These are phyloP conservation scores for Noctua janthina DNA, from an alignment of 2,888 invertebrate species.

Conservation along the genomic window DNA sequence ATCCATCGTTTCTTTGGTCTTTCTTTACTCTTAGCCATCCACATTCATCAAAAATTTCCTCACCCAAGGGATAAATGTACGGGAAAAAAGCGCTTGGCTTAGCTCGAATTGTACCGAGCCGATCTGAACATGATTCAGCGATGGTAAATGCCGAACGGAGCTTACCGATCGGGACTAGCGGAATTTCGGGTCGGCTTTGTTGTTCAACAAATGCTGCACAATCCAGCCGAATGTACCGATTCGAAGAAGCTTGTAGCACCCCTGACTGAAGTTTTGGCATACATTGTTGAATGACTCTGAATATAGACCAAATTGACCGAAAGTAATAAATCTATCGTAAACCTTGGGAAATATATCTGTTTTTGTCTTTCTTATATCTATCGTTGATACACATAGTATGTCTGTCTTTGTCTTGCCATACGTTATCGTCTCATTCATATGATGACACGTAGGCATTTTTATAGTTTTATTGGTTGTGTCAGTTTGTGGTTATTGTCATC, in stretches of 20 bases:
- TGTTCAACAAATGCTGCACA: too few species aligned
- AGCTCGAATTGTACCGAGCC: not conserved
- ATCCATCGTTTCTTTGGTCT: too few species aligned
- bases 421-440: slow-evolving; percentile 22
- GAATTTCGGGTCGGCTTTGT: not conserved
- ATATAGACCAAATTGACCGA: slow-evolving; percentile 7
- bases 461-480: slow-evolving; percentile 40
- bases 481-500: slow-evolving; percentile 52
- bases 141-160: not conserved
- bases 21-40: not conserved
- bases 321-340: slow-evolving; percentile 23
- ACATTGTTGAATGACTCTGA: slow-evolving; percentile 15
- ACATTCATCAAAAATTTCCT: not conserved
- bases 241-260: not conserved
- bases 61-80: not conserved
- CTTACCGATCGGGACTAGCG: not conserved
- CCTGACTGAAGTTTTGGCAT: not conserved
- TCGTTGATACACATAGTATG: not conserved
- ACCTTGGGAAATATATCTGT: slow-evolving; percentile 15
- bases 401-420: slow-evolving; percentile 9
- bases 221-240: not conserved
- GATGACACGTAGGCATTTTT: slow-evolving; percentile 26
- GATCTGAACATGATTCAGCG: not conserved
- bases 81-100: not conserved
- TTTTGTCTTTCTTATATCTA: slow-evolving; percentile 8